A percentile compares a stretch with the other conserved stretches of the same genome.
Evolutionary conservation across 2,888 invertebrate genomes (phyloP).

Genomic region (Scaptomyza parva): DNA sequence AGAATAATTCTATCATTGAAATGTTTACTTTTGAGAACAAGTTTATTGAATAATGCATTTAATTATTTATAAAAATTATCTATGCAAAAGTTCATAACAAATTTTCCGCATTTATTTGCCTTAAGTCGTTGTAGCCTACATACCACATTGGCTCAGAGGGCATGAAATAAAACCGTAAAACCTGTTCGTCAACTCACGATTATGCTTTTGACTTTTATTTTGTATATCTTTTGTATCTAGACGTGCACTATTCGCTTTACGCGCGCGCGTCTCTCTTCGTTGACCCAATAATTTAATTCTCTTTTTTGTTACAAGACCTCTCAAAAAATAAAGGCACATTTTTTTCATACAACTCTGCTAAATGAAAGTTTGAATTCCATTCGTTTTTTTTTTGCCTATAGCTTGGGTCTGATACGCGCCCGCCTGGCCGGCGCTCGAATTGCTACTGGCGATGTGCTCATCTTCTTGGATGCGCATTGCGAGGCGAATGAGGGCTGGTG

Average conservation of each 20-base stretch:
- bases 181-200: constrained; percentile 77
- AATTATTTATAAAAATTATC: not conserved
- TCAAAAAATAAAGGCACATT: constrained; percentile 14
- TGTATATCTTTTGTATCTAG: constrained; percentile 62
- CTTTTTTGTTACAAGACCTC: constrained; percentile 22
- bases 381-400: constrained; percentile 66
- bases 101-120: not conserved
- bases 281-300: constrained; percentile 72
- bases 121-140: constrained; percentile 24
- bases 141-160: constrained; percentile 27
- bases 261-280: constrained; percentile 51
- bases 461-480: constrained; percentile 97
- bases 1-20: no score
- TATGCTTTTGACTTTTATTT: constrained; percentile 62
- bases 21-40: not conserved
- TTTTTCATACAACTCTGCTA: constrained; percentile 39
- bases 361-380: constrained; percentile 66
- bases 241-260: constrained; percentile 51
- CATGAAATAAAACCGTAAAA: constrained; percentile 63
- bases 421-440: constrained; percentile 94
- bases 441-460: constrained; percentile 91
- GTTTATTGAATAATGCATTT: not conserved
- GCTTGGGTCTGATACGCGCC: constrained; percentile 95
- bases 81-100: not conserved
- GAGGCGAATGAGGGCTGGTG: constrained; percentile 93